Evolutionary conservation across 2,113 vertebrate species (phyloP).

Genomic region (Lamprologus ornatipinnis): DNA sequence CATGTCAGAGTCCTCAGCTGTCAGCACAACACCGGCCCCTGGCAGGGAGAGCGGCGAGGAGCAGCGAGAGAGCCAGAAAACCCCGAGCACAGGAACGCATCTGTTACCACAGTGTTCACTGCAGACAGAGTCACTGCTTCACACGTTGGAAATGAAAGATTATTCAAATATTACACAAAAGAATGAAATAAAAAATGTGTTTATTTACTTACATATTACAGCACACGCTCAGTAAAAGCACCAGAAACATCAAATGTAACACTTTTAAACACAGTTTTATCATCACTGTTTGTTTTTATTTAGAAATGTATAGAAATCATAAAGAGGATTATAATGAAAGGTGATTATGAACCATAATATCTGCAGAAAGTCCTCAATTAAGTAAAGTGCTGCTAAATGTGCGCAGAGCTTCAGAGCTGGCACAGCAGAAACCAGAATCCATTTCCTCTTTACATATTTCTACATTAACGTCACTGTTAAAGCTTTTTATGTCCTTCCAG

Average conservation of each 20-base stretch:
- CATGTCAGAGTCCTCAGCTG: not conserved
- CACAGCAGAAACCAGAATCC: not conserved
- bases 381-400: not conserved
- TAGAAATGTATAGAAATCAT: not conserved
- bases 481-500: not conserved
- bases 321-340: not conserved
- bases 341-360: not conserved
- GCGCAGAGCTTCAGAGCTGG: not conserved
- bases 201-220: not conserved
- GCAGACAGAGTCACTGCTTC: fast-evolving
- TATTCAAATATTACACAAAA: not conserved
- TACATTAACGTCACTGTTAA: not conserved
- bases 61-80: not conserved
- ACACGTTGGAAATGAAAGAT: not conserved
- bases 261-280: not conserved
- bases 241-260: not conserved
- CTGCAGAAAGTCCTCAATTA: not conserved
- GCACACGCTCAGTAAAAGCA: not conserved
- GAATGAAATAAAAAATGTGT: not conserved
- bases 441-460: not conserved
- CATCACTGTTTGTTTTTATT: fast-evolving
- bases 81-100: not conserved
- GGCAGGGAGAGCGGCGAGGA: not conserved
- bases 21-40: not conserved
- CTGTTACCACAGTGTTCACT: not conserved